These are phyloP conservation scores for Seladonia tumulorum DNA, from an alignment of 2,888 invertebrate genomes.

Conservation along the genomic window DNA sequence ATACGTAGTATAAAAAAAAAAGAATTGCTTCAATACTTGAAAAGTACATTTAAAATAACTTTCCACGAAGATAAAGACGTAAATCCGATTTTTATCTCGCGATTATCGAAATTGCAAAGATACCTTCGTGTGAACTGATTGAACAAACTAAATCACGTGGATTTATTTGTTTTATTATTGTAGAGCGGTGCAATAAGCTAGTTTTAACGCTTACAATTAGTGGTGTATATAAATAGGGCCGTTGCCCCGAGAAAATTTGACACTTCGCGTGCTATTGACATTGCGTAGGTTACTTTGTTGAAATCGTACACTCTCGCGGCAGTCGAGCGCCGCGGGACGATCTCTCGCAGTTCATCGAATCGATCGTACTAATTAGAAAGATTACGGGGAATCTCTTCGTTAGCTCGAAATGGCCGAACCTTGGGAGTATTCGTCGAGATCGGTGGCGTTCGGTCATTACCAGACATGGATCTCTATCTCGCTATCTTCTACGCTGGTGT, in stretches of 20 bases:
- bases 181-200: background rate
- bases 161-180: no score
- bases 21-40: background rate
- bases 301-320: slow-evolving; percentile 2
- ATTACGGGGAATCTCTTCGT: slow-evolving; percentile 9
- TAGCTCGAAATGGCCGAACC: background rate
- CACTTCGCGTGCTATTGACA: slow-evolving; percentile 52
- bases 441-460: slow-evolving; percentile 74
- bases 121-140: no score
- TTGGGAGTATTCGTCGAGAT: slow-evolving; percentile 39
- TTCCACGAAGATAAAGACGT: background rate
- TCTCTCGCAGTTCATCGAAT: slow-evolving; percentile 24
- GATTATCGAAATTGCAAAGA: no score
- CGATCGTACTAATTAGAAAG: slow-evolving; percentile 14
- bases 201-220: no score
- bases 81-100: no score
- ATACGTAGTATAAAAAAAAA: background rate
- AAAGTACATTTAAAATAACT: background rate
- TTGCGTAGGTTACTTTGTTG: background rate
- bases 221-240: no score
- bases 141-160: no score
- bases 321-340: background rate
- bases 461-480: slow-evolving; percentile 68
- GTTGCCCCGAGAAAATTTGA: slow-evolving; percentile 52
- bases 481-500: slow-evolving; percentile 66